These are phyloP conservation scores for Phyto melanocephala DNA, from an alignment of 2,888 invertebrate genomes.

Conservation along the genomic window DNA sequence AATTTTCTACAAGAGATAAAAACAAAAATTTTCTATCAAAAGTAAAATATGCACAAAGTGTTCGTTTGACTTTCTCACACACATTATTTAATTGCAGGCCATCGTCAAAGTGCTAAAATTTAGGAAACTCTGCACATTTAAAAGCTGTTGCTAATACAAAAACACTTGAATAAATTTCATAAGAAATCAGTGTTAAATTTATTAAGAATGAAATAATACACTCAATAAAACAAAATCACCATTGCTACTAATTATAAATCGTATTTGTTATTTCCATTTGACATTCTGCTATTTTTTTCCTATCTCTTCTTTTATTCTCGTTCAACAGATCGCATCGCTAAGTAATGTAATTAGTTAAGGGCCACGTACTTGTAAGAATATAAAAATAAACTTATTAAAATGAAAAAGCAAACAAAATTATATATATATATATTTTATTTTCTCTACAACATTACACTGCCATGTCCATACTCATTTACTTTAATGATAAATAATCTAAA, in stretches of 20 bases:
- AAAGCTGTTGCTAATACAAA: slow-evolving; percentile 43
- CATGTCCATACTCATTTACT: slow-evolving; percentile 21
- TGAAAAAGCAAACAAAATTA: background rate
- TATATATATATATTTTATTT: too few species aligned
- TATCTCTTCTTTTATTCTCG: background rate
- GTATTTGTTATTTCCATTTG: slow-evolving; percentile 2
- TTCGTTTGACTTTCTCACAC: too few species aligned
- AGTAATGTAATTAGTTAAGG: slow-evolving; percentile 61
- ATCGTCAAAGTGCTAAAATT: too few species aligned
- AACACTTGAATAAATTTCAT: background rate
- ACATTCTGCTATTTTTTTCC: slow-evolving; percentile 1
- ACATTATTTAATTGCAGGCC: too few species aligned
- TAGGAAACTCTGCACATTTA: background rate
- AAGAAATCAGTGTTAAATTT: slow-evolving; percentile 62
- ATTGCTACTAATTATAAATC: slow-evolving; percentile 32
- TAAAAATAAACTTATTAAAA: slow-evolving; percentile 22
- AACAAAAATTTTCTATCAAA: too few species aligned
- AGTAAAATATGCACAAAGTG: too few species aligned
- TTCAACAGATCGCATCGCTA: background rate
- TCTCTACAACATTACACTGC: slow-evolving; percentile 3
- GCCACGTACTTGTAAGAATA: slow-evolving; percentile 44
- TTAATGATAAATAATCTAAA: slow-evolving; percentile 55
- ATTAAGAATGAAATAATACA: slow-evolving; percentile 45
- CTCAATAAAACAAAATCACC: slow-evolving; percentile 58
- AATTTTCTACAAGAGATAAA: too few species aligned